These are phyloP conservation scores for Thamnaconus septentrionalis DNA, from an alignment of 2,113 vertebrate genomes.

Conservation along the genomic window DNA sequence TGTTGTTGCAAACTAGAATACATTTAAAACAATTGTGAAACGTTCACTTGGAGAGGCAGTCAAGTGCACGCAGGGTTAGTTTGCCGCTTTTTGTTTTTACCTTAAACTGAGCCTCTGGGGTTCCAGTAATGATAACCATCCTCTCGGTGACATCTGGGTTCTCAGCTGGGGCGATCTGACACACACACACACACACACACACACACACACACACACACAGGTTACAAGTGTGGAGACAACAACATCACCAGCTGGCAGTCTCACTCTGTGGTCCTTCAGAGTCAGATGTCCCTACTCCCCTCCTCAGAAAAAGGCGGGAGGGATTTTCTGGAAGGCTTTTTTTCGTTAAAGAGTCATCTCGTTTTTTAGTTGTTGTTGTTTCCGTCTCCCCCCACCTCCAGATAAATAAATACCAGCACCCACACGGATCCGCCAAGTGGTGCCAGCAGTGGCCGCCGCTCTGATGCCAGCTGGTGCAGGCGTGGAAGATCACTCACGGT, in stretches of 20 bases:
- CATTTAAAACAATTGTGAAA: not conserved
- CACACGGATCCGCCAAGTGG: slow-evolving; percentile 21
- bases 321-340: slow-evolving; percentile 32
- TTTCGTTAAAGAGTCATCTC: slow-evolving; percentile 20
- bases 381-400: too few species aligned
- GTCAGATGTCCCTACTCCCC: too few species aligned
- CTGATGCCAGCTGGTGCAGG: not conserved
- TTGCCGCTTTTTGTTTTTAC: slow-evolving; percentile 58
- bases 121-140: slow-evolving; percentile 94
- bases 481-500: too few species aligned
- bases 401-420: slow-evolving; percentile 24
- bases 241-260: not conserved
- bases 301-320: not conserved
- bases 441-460: slow-evolving; percentile 23
- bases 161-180: slow-evolving; percentile 91
- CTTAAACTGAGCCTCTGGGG: slow-evolving; percentile 96
- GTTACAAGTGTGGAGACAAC: slow-evolving; percentile 14
- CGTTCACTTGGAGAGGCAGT: not conserved
- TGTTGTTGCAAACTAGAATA: slow-evolving; percentile 6
- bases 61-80: not conserved
- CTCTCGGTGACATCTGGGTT: slow-evolving; percentile 84
- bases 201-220: too few species aligned
- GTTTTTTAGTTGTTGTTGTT: not conserved
- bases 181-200: slow-evolving; percentile 17
- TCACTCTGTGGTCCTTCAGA: not conserved